A percentile compares a stretch with the other conserved stretches of the same genome.
These are phyloP conservation scores for Myotis lucifugus DNA, from an alignment of 2,113 vertebrate genomes.

Conservation along the genomic window DNA sequence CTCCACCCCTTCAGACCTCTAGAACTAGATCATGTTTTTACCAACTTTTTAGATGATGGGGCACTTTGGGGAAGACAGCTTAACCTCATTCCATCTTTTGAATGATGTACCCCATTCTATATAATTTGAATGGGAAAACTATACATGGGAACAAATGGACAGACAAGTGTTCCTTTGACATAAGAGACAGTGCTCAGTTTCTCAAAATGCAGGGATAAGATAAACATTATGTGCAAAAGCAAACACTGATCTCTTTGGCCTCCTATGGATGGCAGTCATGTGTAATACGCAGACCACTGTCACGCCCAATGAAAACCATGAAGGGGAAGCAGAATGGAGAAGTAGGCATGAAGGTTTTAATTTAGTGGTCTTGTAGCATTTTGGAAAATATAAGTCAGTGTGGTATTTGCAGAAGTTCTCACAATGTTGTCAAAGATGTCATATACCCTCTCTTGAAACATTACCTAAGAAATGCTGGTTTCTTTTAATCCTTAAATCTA, in stretches of 20 bases:
- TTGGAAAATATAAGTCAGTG: slow-evolving; percentile 61
- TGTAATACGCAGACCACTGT: slow-evolving; percentile 24
- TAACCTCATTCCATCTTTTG: background rate
- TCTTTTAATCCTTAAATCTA: slow-evolving; percentile 11
- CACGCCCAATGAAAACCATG: slow-evolving; percentile 38
- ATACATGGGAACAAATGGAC: background rate
- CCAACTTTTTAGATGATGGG: background rate
- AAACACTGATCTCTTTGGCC: background rate
- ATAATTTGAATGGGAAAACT: background rate
- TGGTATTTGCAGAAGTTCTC: slow-evolving; percentile 65
- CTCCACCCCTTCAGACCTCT: background rate
- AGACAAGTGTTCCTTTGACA: background rate
- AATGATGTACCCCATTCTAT: background rate
- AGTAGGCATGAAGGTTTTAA: slow-evolving; percentile 35
- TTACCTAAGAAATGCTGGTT: background rate
- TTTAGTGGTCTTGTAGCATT: slow-evolving; percentile 51
- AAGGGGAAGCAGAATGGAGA: slow-evolving; percentile 71
- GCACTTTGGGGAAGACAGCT: background rate
- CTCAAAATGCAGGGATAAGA: background rate
- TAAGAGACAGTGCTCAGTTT: background rate
- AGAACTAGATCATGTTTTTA: background rate
- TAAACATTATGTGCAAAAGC: background rate
- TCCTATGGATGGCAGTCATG: slow-evolving; percentile 12
- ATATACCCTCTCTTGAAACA: background rate
- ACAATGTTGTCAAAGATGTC: background rate